phyloP scores from a whole-genome alignment of 2,888 invertebrate species.

The Bedellia somnulentella region DNA sequence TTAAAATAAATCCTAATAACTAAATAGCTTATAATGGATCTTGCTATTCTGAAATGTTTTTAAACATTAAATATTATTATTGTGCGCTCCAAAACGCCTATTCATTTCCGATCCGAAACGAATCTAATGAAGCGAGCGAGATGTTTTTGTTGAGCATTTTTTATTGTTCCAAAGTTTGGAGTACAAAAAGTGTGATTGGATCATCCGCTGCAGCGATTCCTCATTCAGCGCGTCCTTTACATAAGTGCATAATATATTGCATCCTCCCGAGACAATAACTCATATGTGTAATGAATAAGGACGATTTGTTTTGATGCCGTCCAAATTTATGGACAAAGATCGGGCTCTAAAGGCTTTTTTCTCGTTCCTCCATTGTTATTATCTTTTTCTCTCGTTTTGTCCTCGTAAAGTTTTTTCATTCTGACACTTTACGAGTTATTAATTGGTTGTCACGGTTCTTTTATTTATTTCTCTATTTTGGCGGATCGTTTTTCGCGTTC shows the following conservation, averaged over 20 bases:
- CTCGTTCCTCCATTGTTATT: slow-evolving; percentile 48
- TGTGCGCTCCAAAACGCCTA: slow-evolving; percentile 18
- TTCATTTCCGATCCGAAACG: slow-evolving; percentile 18
- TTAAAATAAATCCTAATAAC: no score
- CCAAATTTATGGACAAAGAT: slow-evolving; percentile 57
- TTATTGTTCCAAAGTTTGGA: no score
- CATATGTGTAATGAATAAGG: slow-evolving; percentile 61
- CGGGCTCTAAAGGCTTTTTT: slow-evolving; percentile 51
- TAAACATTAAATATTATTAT: no score
- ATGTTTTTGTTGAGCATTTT: slow-evolving; percentile 24
- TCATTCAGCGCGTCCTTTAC: slow-evolving; percentile 33
- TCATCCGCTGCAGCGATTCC: slow-evolving; percentile 17
- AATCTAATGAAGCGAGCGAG: slow-evolving; percentile 49
- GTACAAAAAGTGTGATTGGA: slow-evolving; percentile 24
- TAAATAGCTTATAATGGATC: no score
- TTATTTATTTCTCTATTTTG: slow-evolving; percentile 62
- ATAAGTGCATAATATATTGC: slow-evolving; percentile 48
- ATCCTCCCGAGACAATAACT: slow-evolving; percentile 44
- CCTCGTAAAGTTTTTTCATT: slow-evolving; percentile 36
- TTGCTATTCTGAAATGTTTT: no score
- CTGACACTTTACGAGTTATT: slow-evolving; percentile 61
- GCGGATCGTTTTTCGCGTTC: slow-evolving; percentile 42
- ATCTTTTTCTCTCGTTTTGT: slow-evolving; percentile 49
- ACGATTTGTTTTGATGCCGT: slow-evolving; percentile 60
- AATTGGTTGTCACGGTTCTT: slow-evolving; percentile 52